Base-by-base conservation (phyloP, 2,888 invertebrate genomes). In the Eurytoma californica region DNA sequence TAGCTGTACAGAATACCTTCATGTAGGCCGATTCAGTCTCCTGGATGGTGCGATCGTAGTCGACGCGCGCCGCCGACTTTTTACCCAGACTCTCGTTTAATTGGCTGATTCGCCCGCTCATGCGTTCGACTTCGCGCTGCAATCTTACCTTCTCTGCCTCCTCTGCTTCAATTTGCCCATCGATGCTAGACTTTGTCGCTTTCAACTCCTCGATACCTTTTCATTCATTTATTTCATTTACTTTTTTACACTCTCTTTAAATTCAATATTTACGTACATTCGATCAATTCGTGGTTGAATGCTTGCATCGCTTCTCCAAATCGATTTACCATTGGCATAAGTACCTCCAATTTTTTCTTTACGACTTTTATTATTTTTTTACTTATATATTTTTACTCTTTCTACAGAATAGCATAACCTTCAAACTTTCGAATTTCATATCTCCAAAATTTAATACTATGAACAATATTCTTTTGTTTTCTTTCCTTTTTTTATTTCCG, bases 141-240 rank as follows among this genome's bases (percentile, higher is more conserved):
- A 86, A 68, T n/a, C 67, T 63, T 18, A 72, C 73, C 65, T 83
- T 84, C 68, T 87, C 86, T 3, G 82, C 73, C 60, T 85, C 85
- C 69, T 87, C 84, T 57, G 80, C 63, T 18, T 84, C 83, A n/a
- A 87, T 87, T 57, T 85, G 83, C 0, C 70, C 79, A 51, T 86
- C 84, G n/a, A 86, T 72, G 20, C 77, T 79, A 5, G 79, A 60
- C 60, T 83, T 83, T 4, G 84, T 84, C 16, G 79, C 51, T 66
- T 86, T 86, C 12, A 87, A 77, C 9, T 85, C 84, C 57, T 86
- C 86, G 75, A 86, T 84, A 80, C 85, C 87, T 87, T 82, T 18
- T 14, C 14, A 28, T 24, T 30, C 13, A 58, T 53, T 24, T 55
- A 16, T 60, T 28, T 20, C 14, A 3, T 18, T 53, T 9, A 39